Evolutionary conservation across 2,888 invertebrate genomes (phyloP).

Genomic region (Phortica magna): DNA sequence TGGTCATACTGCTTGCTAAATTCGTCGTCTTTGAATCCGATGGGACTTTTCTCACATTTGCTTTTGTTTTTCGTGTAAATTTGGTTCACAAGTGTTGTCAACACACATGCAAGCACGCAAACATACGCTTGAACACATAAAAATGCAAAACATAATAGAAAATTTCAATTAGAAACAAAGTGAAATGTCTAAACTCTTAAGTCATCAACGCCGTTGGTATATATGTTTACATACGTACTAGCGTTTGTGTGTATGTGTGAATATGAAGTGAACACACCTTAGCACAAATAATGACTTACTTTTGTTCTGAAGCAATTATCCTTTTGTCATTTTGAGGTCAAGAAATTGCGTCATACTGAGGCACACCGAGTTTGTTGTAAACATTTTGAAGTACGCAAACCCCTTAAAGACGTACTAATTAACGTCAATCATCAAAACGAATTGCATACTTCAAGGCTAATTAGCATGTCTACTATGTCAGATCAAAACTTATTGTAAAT

Average conservation of each 20-base stretch:
- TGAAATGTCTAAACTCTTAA: constrained; percentile 36
- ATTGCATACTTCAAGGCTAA: constrained; percentile 24
- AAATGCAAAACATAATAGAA: constrained; percentile 36
- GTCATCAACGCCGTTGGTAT: constrained; percentile 35
- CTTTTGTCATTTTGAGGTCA: constrained; percentile 61
- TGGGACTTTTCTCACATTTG: constrained; percentile 50
- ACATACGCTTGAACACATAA: constrained; percentile 33
- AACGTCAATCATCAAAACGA: neutral
- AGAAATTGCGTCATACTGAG: constrained; percentile 58
- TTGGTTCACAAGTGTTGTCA: constrained; percentile 63
- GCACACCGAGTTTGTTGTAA: neutral
- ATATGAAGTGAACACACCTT: constrained; percentile 10
- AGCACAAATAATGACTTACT: constrained; percentile 39
- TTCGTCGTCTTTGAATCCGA: constrained; percentile 58
- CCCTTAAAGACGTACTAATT: neutral
- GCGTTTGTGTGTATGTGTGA: neutral
- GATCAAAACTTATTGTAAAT: constrained; percentile 19
- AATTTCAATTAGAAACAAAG: constrained; percentile 39
- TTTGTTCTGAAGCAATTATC: constrained; percentile 26
- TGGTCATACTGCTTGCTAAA: constrained; percentile 54
- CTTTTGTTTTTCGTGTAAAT: constrained; percentile 61
- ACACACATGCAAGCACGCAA: constrained; percentile 27
- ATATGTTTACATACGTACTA: neutral
- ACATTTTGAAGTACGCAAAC: neutral
- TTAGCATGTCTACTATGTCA: neutral